phyloP scores from a whole-genome alignment of 2,113 vertebrate species.

The Acinonyx jubatus region DNA sequence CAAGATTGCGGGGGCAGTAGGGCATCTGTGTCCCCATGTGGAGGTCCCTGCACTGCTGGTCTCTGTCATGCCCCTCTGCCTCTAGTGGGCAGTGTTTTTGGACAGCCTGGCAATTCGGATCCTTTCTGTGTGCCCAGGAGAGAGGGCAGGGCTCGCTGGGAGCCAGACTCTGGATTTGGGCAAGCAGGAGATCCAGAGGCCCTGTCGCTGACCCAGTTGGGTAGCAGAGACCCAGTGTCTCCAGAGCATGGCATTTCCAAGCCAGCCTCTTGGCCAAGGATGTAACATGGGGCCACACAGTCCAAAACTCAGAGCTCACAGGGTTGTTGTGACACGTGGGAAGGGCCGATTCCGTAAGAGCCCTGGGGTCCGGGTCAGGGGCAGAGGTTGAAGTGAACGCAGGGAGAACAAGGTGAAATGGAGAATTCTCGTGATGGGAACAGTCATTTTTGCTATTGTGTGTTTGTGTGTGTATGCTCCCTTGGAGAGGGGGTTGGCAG shows the following conservation, averaged over 20 bases:
- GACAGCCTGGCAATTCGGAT: background rate
- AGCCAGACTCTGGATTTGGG: background rate
- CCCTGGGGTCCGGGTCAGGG: background rate
- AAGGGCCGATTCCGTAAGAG: background rate
- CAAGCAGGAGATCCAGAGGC: background rate
- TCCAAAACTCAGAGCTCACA: background rate
- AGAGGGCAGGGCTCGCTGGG: background rate
- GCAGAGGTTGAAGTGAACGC: background rate
- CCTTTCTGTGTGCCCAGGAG: background rate
- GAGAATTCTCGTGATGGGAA: background rate
- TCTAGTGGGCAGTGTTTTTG: background rate
- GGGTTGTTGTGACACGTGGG: rapidly evolving
- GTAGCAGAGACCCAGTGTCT: background rate
- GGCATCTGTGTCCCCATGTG: no score
- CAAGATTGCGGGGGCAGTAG: background rate
- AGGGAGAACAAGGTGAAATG: background rate
- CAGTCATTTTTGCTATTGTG: background rate
- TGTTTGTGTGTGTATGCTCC: background rate
- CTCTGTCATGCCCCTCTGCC: background rate
- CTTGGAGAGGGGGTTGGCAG: background rate
- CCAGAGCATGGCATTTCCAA: background rate
- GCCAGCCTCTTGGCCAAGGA: background rate
- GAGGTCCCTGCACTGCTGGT: rapidly evolving
- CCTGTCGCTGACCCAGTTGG: rapidly evolving
- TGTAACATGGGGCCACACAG: no score